Conservation (phyloP, 2,888 invertebrate species). For the Autographa gamma region DNA sequence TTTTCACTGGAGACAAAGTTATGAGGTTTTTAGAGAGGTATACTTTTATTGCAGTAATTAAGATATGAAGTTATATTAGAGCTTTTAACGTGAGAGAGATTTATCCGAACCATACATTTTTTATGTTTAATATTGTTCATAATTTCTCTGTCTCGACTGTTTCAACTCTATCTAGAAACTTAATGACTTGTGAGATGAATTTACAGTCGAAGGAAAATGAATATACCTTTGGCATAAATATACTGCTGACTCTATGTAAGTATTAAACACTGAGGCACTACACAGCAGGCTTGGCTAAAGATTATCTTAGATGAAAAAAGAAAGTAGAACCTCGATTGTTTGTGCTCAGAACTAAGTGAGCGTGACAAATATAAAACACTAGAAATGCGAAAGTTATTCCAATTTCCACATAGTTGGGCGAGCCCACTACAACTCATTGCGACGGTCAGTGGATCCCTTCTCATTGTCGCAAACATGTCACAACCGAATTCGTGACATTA, state of each 20-base stretch:
- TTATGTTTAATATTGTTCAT: constrained; percentile 65
- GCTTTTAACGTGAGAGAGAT: constrained; percentile 79
- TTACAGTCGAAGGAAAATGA: constrained; percentile 34
- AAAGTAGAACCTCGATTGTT: constrained; percentile 26
- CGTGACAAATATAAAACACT: constrained; percentile 52
- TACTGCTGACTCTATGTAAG: constrained; percentile 1
- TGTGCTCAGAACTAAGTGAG: constrained; percentile 28
- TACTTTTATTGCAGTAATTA: constrained; percentile 86
- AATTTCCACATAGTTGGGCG: constrained; percentile 59
- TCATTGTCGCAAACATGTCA: constrained; percentile 69
- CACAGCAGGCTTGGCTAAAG: background rate
- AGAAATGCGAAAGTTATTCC: constrained; percentile 58
- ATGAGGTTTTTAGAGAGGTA: constrained; percentile 81
- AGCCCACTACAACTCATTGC: constrained; percentile 50
- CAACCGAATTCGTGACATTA: constrained; percentile 65
- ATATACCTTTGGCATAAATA: background rate
- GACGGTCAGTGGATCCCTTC: constrained; percentile 59
- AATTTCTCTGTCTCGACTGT: constrained; percentile 55
- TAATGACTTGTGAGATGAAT: constrained; percentile 46
- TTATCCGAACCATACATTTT: constrained; percentile 67
- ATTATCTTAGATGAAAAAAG: constrained; percentile 25
- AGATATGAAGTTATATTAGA: constrained; percentile 82
- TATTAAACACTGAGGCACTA: background rate
- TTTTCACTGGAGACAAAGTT: constrained; percentile 80
- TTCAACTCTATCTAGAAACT: constrained; percentile 42